A percentile compares a stretch with the other conserved stretches of the same genome.
These are phyloP conservation scores for Punctoribates punctum DNA, from an alignment of 2,888 invertebrate species.

Conservation along the genomic window DNA sequence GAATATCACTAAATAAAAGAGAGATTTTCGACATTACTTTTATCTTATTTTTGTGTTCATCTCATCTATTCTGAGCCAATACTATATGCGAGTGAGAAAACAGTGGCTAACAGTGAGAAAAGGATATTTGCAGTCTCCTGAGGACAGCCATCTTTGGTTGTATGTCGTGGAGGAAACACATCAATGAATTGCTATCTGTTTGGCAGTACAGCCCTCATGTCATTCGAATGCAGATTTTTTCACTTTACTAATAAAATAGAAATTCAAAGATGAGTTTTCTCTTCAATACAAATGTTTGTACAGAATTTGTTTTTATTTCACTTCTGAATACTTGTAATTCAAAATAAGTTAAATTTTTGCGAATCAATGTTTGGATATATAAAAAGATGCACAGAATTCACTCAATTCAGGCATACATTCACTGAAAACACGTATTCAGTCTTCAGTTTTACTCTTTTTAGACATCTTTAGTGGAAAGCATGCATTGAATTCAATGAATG, in stretches of 20 bases:
- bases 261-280: background rate
- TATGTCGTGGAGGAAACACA: background rate
- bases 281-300: constrained; percentile 19
- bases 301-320: background rate
- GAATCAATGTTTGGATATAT: background rate
- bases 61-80: background rate
- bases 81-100: background rate
- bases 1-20: background rate
- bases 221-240: constrained; percentile 19
- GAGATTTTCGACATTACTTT: background rate
- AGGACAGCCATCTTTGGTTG: constrained; percentile 33
- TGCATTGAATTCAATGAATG: constrained; percentile 4
- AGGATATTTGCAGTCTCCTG: constrained; percentile 27
- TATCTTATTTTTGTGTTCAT: background rate
- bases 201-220: background rate
- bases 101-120: constrained; percentile 11
- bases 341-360: background rate
- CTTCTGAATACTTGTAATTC: constrained; percentile 7
- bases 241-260: background rate
- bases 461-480: background rate
- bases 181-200: constrained; percentile 25
- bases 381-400: no score
- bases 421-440: background rate
- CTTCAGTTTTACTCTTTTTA: background rate
- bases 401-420: no score